Conservation (phyloP, 2,113 vertebrate species). For the Chlorocebus sabaeus region DNA sequence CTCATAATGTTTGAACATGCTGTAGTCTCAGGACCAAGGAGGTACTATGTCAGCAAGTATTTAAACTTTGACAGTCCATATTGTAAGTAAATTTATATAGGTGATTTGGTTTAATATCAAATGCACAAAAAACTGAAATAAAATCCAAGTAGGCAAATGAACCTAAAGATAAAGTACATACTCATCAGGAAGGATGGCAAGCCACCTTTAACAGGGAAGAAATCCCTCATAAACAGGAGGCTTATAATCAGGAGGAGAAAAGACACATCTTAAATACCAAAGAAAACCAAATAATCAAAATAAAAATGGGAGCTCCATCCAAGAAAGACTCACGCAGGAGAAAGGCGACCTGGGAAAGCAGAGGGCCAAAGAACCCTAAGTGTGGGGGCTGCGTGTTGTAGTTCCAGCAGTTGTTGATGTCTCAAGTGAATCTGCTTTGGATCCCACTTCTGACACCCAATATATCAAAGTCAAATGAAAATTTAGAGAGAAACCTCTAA, state of each 20-base stretch:
- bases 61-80: not conserved
- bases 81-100: not conserved
- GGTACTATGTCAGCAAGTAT: not conserved
- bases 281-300: not conserved
- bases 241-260: not conserved
- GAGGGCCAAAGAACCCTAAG: too few relatives aligned
- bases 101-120: not conserved
- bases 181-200: too few relatives aligned
- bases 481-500: not conserved
- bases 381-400: not conserved
- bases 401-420: not conserved
- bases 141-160: not conserved
- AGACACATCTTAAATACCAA: not conserved
- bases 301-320: too few relatives aligned
- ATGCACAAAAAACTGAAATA: not conserved
- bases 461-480: not conserved
- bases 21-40: not conserved
- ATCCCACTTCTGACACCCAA: not conserved
- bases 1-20: too few relatives aligned
- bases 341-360: too few relatives aligned
- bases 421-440: not conserved
- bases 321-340: too few relatives aligned
- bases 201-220: too few relatives aligned
- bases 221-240: too few relatives aligned
- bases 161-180: too few relatives aligned